Evolutionary conservation across 1,140 invertebrate genomes (phyloP), one percentile per base, ranked within the genome.

Genomic region (Bombus huntii): DNA sequence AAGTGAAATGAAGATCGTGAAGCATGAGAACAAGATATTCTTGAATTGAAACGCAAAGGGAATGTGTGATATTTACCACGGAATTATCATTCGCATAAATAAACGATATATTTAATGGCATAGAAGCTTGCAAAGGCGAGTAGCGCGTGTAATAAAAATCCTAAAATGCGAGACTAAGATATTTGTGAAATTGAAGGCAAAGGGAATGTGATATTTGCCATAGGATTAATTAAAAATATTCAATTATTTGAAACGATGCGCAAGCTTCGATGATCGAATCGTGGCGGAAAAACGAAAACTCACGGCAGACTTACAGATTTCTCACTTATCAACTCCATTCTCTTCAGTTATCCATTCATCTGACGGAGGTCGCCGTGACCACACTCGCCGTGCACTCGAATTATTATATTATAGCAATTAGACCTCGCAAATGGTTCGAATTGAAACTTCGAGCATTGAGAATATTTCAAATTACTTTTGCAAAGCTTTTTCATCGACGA

Each of bases 271-370:
- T 12, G 28, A 37, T 65, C 10, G 42, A 53, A 70, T 68, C 6
- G 22, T 47, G 12, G 5, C 3, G 31, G 44, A 3, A 22, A 53
- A 15, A 53, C 5, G 66, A 68, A 37, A 66, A 13, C 5, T n/a
- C 1, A 53, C 53, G 22, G 1, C 1, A 28, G 65, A 34, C 3
- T 53, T 47, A 28, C 57, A 85, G 86, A 62, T 71, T n/a, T 70
- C 86, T 85, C 62, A 81, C 72, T 85, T 87, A 87, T 85, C 83
- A 62, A 87, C 83, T 85, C 65, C 62, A 68, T 74, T 79, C 83
- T 42, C 72, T 81, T 81, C 59, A 76, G 76, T 85, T 80, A 71
- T 81, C 76, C 76, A 75, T 59, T 84, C 77, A 73, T 76, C 86
- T 87, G 77, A n/a, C 77, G 42, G 83, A 85, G 86, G 86, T 87